Percentiles rank a stretch among this genome's conserved stretches.
Conservation (phyloP, 92 coral and sea anemone species). For the Virgularia gustaviana region DNA sequence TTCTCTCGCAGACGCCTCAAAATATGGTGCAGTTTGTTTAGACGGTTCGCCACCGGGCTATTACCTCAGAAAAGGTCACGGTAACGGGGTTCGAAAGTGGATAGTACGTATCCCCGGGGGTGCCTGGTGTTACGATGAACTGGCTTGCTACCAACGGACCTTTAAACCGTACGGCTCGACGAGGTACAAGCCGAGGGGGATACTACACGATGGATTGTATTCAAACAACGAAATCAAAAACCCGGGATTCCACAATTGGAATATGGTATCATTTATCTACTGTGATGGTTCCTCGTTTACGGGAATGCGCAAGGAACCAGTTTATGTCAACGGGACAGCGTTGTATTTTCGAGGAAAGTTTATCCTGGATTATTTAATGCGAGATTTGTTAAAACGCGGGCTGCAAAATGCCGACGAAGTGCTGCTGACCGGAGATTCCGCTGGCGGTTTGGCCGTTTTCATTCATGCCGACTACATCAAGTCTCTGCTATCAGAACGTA, state of each 20-base stretch:
- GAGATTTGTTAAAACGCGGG: slow-evolving; percentile 61
- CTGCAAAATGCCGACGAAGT: slow-evolving; percentile 65
- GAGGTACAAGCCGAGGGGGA: slow-evolving; percentile 19
- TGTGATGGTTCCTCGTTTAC: slow-evolving; percentile 95
- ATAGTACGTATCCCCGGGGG: slow-evolving; percentile 84
- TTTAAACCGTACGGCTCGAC: slow-evolving; percentile 66
- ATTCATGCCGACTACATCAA: slow-evolving; percentile 92
- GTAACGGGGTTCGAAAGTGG: slow-evolving; percentile 63
- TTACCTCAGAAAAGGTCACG: slow-evolving; percentile 55
- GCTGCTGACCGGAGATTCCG: slow-evolving; percentile 83
- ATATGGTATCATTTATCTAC: slow-evolving; percentile 77
- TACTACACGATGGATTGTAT: slow-evolving; percentile 59
- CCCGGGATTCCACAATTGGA: slow-evolving; percentile 84
- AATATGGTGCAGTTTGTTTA: slow-evolving; percentile 76
- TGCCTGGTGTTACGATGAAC: slow-evolving; percentile 82
- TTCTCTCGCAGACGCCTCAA: slow-evolving; percentile 46
- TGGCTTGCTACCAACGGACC: slow-evolving; percentile 69
- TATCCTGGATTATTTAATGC: slow-evolving; percentile 71
- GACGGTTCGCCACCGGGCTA: slow-evolving; percentile 88
- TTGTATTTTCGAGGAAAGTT: slow-evolving; percentile 81
- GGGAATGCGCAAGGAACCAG: slow-evolving; percentile 77
- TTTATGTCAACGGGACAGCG: slow-evolving; percentile 53
- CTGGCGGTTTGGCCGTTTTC: slow-evolving; percentile 82
- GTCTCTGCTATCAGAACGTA: slow-evolving; percentile 58
- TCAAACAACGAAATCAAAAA: slow-evolving; percentile 54